phyloP scores from a whole-genome alignment of 92 coral and sea anemone species.

The Siderastrea radians region DNA sequence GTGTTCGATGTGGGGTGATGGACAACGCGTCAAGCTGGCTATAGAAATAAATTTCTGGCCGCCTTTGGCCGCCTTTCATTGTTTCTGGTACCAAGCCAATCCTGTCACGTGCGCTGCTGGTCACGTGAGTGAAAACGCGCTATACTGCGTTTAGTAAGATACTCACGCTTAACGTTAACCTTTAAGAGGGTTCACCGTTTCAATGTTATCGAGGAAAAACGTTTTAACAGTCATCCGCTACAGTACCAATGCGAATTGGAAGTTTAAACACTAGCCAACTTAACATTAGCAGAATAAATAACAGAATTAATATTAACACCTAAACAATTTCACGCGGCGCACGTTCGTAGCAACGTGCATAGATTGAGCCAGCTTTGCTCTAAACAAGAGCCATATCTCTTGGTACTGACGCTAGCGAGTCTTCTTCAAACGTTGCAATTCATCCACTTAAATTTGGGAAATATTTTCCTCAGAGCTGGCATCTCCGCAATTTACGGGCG shows the following conservation, averaged over 20 bases:
- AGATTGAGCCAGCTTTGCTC: slow-evolving; percentile 3
- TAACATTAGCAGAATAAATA: neutral
- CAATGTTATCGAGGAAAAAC: neutral
- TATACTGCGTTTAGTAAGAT: too few relatives aligned
- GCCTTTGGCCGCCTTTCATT: too few relatives aligned
- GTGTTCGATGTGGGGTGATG: too few relatives aligned
- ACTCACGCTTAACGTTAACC: neutral
- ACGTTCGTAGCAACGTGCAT: neutral
- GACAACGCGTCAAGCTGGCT: too few relatives aligned
- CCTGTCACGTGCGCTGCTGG: too few relatives aligned
- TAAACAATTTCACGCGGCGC: neutral
- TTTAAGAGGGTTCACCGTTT: too few relatives aligned
- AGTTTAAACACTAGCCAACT: neutral
- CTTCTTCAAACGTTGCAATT: neutral
- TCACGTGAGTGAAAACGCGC: neutral
- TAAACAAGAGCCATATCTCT: slow-evolving; percentile 1
- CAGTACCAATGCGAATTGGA: neutral
- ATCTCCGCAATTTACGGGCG: neutral
- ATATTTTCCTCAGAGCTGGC: neutral
- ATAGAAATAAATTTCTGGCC: too few relatives aligned
- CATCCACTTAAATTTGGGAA: neutral
- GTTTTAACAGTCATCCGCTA: neutral
- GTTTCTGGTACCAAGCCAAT: too few relatives aligned
- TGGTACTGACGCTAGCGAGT: neutral
- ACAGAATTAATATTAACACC: neutral